Base-by-base conservation (phyloP, 2,888 invertebrate species). In the Pyrrhia umbra region DNA sequence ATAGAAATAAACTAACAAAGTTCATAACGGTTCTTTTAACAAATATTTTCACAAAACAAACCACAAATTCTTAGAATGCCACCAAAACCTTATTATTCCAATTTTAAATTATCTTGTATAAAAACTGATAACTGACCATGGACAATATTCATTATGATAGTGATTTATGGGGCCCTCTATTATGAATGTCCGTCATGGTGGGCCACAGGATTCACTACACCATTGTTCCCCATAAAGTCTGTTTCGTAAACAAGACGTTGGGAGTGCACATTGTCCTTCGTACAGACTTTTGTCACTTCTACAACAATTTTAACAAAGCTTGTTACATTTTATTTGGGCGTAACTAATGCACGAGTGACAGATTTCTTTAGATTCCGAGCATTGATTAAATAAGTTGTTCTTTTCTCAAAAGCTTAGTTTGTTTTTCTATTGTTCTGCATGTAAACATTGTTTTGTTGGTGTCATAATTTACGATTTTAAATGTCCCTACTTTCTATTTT, bases 191-290 rank as follows among this genome's bases (percentile, higher is more conserved):
- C 76, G 89, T 91, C 92, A 92, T 86, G 91, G 92, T 92, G 92
- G 93, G 88, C 90, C 66, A 81, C 80, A 85, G 82, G 85, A 85
- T 88, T 85, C 84, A 85, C 81, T 80, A 74, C 50, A 63, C 85
- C 72, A 84, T 89, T 88, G 85, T 88, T 81, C 78, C 57, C 75
- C 77, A 82, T 79, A 87, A 81, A 84, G 80, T 81, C 66, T 93
- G 90, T 93, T 92, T 91, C 81, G 81, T 89, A 90, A 93, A 93
- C 91, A 93, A 93, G 90, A 91, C 85, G 85, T 91, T 87, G 89
- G 91, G 85, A 81, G 87, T 80, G 77, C 46, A 79, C 79, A 88
- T 89, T 90, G 87, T 88, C 65, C 71, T 42, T 86, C 87, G 85
- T 82, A 69, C 82, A 83, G 34, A 61, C 65, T 77, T 79, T 79